A percentile compares a stretch with the other conserved stretches of the same genome.
Conservation (phyloP, 2,797 vertebrate genomes). For the Neopelma chrysocephalum region DNA sequence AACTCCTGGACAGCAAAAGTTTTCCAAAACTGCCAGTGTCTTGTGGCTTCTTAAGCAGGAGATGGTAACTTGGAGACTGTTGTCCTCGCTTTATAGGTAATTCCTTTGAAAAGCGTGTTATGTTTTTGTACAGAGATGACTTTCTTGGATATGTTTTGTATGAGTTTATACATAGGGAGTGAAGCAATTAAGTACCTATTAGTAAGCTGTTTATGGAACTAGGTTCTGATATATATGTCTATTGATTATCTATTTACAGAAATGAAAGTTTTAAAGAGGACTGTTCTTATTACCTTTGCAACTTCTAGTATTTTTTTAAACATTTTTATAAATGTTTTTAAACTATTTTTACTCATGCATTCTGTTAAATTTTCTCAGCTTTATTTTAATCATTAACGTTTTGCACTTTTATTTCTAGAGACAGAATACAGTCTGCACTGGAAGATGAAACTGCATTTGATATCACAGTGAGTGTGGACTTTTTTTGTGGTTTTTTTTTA, state of each 20-base stretch:
- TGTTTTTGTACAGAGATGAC: not conserved
- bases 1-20: slow-evolving; percentile 89
- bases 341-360: not conserved
- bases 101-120: not conserved
- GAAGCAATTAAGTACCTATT: not conserved
- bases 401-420: slow-evolving; percentile 77
- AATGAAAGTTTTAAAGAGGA: not conserved
- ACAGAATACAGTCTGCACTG: slow-evolving; percentile 89
- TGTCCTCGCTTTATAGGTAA: slow-evolving; percentile 93
- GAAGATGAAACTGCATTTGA: slow-evolving; percentile 91
- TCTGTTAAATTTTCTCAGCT: not conserved
- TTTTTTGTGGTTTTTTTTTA: not conserved
- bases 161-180: not conserved
- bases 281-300: not conserved
- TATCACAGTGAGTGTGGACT: slow-evolving; percentile 82
- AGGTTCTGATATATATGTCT: not conserved
- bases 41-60: slow-evolving; percentile 97
- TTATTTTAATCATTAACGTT: not conserved
- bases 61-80: slow-evolving; percentile 92
- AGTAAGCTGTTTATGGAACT: not conserved
- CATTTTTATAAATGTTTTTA: not conserved
- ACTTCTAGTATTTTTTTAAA: not conserved
- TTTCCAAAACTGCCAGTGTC: slow-evolving; percentile 91
- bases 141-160: not conserved
- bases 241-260: not conserved